Base-by-base conservation (phyloP, 2,797 vertebrate genomes). In the Pangasius larnaudii region DNA sequence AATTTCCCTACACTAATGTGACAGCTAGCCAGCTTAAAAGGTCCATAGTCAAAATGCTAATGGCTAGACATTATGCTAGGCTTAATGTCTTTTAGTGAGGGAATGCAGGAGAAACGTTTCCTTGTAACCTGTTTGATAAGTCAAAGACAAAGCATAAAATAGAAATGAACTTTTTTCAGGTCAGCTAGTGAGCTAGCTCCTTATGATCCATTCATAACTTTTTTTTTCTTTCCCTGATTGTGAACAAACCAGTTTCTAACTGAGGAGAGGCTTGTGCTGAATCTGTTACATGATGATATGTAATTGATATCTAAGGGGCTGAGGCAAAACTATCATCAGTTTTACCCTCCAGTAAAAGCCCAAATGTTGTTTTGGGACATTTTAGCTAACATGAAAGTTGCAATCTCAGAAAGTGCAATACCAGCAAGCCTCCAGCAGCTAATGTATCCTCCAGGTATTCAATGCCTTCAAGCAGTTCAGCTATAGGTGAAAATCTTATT, bases 391-490 rank as follows among this genome's bases (percentile, higher is more conserved):
- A 18, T 56, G 53, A 56, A 56, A 80, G 56, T 59, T 80, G 33
- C 33, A 59, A 27, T 71, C 49, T 51, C 58, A 71, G 77, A 80
- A 65, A 83, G 86, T 74, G 79, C 63, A 51, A 89, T 74, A 84
- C 67, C 59, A 87, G 53, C 8, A 85, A 90, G 90, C 67, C 36
- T 85, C 58, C 81, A 72, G 83, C 22, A 80, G 51, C 46, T 67
- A 81, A 90, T 88, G 83, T 72, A 79, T 82, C 83, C 90, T 88
- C 61, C 10, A 84, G 88, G 87, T 74, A 67, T 79, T 75, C 22
- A 58, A 9, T 5, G 59, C 51, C 72, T 84, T 83, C 83, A 80
- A 80, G 79, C 19, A 69, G 33, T 77, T 77, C 22, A 63, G 36
- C 19, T 86, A 51, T 72, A n/a, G 77, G 42, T 39, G 14, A 61